Evolutionary conservation across 1,140 invertebrate species (phyloP), one percentile per base, ranked within the genome.

Genomic region (Melipona quadrifasciata): DNA sequence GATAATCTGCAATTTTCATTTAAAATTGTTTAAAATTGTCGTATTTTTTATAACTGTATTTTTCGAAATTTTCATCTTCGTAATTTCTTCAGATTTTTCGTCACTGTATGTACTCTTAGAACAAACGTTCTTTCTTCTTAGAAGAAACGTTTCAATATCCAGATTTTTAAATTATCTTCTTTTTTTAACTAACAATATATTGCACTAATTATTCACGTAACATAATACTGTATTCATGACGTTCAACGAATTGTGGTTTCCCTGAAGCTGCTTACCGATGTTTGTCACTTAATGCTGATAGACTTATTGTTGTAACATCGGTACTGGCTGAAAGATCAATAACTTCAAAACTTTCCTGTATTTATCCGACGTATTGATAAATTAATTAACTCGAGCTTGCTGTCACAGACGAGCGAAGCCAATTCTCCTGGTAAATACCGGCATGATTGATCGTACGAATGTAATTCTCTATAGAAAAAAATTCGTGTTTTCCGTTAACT

Each of bases 271-370:
- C 55, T 53, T 61, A 75, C 58, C 34, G 64, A 75, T 76, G 68
- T 21, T 34, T 73, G 64, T 71, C 58, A 12, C 68, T 53, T 34
- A 19, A 83, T 70, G 64, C 75, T 73, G 86, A 84, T 14, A 72
- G 68, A 17, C 51, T 84, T 77, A 86, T 89, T 86, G 84, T 82
- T 70, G 80, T 67, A 67, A 64, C 74, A 74, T 47, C 82, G 64
- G 47, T 64, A 74, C 27, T 58, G 31, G 64, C 51, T 65, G 76
- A 88, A 88, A 89, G 84, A 89, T 89, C 88, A 84, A 89, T 89
- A 88, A 68, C 31, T 55, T 72, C 58, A 27, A 65, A 55, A 27
- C 64, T 67, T 34, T 1, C 6, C 24, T 61, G 14, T 12, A 31
- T 55, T 64, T 53, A 16, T 67, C 17, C n/a, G 2, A 27, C 21